Percentiles rank a stretch among this genome's conserved stretches.
These are phyloP conservation scores for Eublepharis macularius DNA, from an alignment of 2,113 vertebrate genomes.

Conservation along the genomic window DNA sequence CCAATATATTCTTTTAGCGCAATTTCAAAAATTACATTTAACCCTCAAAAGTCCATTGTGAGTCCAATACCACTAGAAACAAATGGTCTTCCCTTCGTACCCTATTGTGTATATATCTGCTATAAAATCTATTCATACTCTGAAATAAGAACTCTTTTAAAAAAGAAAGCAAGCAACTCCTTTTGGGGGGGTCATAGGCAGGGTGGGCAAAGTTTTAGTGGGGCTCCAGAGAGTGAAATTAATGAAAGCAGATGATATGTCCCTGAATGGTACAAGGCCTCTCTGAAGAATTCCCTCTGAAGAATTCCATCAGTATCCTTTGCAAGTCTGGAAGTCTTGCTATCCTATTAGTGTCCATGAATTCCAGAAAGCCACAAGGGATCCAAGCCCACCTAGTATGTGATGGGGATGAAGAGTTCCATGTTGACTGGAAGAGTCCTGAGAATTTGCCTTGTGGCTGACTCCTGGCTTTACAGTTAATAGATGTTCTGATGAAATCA, in stretches of 20 bases:
- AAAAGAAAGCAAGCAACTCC: neutral
- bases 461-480: neutral
- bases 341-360: too few species aligned
- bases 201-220: neutral
- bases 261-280: too few species aligned
- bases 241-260: neutral
- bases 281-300: neutral
- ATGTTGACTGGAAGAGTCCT: neutral
- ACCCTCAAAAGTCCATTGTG: neutral
- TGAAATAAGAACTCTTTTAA: neutral
- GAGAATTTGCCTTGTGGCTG: neutral
- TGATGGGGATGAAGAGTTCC: neutral
- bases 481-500: neutral
- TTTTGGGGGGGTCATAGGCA: neutral
- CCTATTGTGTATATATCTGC: neutral
- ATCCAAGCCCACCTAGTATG: neutral
- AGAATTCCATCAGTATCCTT: neutral
- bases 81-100: neutral
- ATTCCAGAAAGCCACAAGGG: neutral
- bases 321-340: rapidly evolving
- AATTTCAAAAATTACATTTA: neutral
- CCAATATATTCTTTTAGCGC: neutral
- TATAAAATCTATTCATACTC: neutral
- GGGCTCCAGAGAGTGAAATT: neutral
- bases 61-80: neutral